Evolutionary conservation across 2,113 vertebrate species (phyloP).

Genomic region (Callospermophilus lateralis): DNA sequence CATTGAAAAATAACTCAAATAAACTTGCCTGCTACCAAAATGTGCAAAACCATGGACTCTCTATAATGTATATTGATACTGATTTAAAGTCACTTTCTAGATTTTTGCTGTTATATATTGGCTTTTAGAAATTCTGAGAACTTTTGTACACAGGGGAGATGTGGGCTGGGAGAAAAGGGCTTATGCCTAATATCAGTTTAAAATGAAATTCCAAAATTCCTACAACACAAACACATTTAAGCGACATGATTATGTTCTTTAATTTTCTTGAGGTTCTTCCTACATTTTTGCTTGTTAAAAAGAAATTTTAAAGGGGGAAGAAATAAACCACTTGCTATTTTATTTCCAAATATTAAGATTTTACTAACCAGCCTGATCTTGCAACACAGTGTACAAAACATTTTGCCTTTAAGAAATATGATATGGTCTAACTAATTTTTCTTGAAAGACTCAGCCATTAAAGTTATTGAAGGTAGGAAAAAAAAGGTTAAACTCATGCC

Average conservation of each 20-base stretch:
- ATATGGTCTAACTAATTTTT: background rate
- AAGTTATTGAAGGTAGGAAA: background rate
- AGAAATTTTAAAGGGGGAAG: constrained; percentile 45
- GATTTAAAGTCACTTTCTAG: constrained; percentile 30
- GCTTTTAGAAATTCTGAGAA: constrained; percentile 18
- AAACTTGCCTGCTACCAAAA: constrained; percentile 29
- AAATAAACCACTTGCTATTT: constrained; percentile 9
- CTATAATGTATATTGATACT: background rate
- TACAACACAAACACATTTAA: background rate
- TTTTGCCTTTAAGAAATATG: constrained; percentile 54
- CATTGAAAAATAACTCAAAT: background rate
- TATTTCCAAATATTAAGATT: constrained; percentile 52
- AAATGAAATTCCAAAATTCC: background rate
- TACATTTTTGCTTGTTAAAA: constrained; percentile 1
- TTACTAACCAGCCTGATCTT: background rate
- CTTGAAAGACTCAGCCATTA: background rate
- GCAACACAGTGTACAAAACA: background rate
- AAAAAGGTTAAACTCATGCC: background rate
- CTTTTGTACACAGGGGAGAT: background rate
- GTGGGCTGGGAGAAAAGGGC: background rate
- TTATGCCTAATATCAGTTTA: background rate
- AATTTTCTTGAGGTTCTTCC: background rate
- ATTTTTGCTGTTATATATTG: background rate
- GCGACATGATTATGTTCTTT: background rate
- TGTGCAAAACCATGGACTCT: background rate